These are phyloP conservation scores for Diachrysia chrysitis DNA, from an alignment of 2,888 invertebrate genomes.

Conservation along the genomic window DNA sequence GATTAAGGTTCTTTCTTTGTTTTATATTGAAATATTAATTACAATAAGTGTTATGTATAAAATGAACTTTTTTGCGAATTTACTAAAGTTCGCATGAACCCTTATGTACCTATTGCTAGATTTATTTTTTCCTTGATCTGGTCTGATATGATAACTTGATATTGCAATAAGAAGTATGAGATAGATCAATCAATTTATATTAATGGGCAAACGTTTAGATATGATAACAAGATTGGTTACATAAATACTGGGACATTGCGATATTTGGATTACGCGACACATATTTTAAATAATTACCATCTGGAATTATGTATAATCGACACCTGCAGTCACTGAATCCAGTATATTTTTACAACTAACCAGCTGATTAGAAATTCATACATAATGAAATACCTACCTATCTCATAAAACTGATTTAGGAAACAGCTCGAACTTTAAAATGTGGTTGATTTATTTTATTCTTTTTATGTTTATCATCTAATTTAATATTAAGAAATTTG, in stretches of 20 bases:
- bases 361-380: too few relatives aligned
- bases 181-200: slow-evolving; percentile 4
- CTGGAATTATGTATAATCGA: background rate
- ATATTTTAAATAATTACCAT: background rate
- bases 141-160: background rate
- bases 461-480: too few relatives aligned
- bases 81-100: background rate
- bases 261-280: background rate
- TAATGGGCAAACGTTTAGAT: background rate
- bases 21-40: background rate
- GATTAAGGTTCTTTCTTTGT: background rate
- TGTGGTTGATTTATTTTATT: too few relatives aligned
- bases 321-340: background rate
- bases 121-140: background rate
- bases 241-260: background rate
- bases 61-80: too few relatives aligned
- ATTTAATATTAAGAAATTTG: too few relatives aligned
- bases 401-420: too few relatives aligned
- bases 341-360: background rate
- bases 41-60: too few relatives aligned
- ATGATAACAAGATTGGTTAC: slow-evolving; percentile 1
- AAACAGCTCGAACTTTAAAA: too few relatives aligned
- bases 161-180: background rate
- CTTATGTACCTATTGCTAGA: background rate
- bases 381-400: too few relatives aligned